These are phyloP conservation scores for Drosophila setosimentum DNA, from an alignment of 2,888 invertebrate species.

Conservation along the genomic window DNA sequence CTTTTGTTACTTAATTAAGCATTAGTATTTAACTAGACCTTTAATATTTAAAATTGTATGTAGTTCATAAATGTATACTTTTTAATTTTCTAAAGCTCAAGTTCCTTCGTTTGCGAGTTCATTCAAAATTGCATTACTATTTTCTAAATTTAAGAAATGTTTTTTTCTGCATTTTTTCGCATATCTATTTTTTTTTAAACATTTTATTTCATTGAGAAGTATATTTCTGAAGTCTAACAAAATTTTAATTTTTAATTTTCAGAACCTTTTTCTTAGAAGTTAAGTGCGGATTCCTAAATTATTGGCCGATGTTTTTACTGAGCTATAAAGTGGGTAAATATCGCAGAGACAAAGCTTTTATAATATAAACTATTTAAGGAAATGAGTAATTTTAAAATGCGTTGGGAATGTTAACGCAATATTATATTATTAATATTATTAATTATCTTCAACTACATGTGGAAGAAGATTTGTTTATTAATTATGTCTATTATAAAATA, in stretches of 20 bases:
- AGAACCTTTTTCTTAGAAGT: not conserved
- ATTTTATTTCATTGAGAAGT: not conserved
- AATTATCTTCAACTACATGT: too few relatives aligned
- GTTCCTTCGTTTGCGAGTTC: not conserved
- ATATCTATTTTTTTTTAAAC: not conserved
- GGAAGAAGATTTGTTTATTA: not conserved
- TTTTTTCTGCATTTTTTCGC: not conserved
- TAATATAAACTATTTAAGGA: not conserved
- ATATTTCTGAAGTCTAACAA: not conserved
- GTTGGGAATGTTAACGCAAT: too few relatives aligned
- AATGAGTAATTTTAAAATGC: not conserved
- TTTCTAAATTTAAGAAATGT: rapidly evolving
- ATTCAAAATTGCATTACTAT: not conserved
- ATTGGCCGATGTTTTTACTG: too few relatives aligned
- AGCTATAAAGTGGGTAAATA: not conserved
- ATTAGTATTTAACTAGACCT: not conserved
- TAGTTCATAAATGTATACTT: not conserved
- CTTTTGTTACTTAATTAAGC: not conserved
- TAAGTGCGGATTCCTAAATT: too few relatives aligned
- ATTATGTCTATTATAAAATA: not conserved
- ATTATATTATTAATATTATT: too few relatives aligned
- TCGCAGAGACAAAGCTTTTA: not conserved
- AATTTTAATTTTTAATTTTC: not conserved
- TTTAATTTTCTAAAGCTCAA: not conserved
- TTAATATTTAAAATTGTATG: not conserved